Conservation (phyloP, 2,888 invertebrate genomes). For the Agrotis ipsilon region DNA sequence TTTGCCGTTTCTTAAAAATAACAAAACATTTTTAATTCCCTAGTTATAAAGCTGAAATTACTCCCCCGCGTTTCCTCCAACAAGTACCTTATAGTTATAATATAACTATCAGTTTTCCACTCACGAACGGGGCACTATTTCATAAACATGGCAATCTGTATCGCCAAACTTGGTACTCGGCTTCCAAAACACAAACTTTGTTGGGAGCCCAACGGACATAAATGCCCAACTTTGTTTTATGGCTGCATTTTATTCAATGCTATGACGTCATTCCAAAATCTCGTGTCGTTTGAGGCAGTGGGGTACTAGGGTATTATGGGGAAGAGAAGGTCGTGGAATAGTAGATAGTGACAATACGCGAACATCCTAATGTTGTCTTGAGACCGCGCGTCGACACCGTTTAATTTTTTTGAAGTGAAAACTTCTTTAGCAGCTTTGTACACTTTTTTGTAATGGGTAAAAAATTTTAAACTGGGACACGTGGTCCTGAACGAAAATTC, state of each 20-base stretch:
- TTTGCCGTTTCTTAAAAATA: too few relatives aligned
- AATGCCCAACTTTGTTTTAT: conserved; percentile 58
- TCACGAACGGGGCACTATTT: conserved; percentile 47
- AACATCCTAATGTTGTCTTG: too few relatives aligned
- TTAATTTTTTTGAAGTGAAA: too few relatives aligned
- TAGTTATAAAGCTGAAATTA: background rate
- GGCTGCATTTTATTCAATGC: conserved; percentile 53
- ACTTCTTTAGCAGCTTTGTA: too few relatives aligned
- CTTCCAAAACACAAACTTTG: conserved; percentile 49
- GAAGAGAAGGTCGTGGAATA: too few relatives aligned
- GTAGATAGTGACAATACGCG: too few relatives aligned
- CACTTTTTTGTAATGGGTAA: too few relatives aligned
- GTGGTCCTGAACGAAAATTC: too few relatives aligned
- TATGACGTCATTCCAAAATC: conserved; percentile 35
- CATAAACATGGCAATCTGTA: conserved; percentile 55
- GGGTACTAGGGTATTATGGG: conserved; percentile 3
- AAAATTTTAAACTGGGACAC: too few relatives aligned
- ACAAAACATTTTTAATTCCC: too few relatives aligned
- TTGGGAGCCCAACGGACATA: conserved; percentile 43
- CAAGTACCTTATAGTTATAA: background rate
- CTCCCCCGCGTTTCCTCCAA: background rate
- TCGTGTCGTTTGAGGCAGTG: conserved; percentile 1
- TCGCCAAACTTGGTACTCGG: conserved; percentile 40
- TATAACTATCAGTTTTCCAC: conserved; percentile 28
- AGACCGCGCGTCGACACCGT: too few relatives aligned